Percentiles rank a stretch among this genome's conserved stretches.
These are phyloP conservation scores for Hyperoodon ampullatus DNA, from an alignment of 2,113 vertebrate genomes.

Conservation along the genomic window DNA sequence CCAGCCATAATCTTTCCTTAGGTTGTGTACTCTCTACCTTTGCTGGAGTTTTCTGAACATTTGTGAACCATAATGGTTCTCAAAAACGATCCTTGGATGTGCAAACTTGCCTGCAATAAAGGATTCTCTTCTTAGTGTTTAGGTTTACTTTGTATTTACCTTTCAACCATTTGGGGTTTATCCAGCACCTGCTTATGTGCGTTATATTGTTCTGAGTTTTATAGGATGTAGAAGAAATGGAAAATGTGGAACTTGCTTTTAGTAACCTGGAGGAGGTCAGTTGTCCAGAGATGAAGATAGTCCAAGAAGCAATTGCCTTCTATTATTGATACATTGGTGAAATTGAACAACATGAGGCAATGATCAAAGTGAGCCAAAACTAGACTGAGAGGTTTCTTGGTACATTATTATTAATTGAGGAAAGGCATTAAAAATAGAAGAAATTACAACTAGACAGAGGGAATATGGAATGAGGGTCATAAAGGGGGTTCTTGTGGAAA, in stretches of 20 bases:
- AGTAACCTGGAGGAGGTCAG: not conserved
- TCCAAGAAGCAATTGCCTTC: not conserved
- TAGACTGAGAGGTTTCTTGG: not conserved
- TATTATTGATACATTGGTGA: not conserved
- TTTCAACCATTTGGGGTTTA: constrained; percentile 7
- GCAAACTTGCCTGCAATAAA: constrained; percentile 24
- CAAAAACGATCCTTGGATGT: constrained; percentile 72
- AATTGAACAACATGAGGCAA: not conserved
- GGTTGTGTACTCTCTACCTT: constrained; percentile 79
- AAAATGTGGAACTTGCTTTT: not conserved
- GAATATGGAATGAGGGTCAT: not conserved
- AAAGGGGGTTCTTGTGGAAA: not conserved
- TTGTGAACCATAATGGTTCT: constrained; percentile 73
- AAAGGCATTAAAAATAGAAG: not conserved
- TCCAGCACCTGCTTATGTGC: not conserved
- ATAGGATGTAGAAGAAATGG: constrained; percentile 18
- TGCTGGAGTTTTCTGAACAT: constrained; percentile 77
- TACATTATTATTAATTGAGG: not conserved
- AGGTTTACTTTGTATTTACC: constrained; percentile 43
- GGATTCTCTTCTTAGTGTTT: not conserved
- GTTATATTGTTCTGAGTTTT: not conserved
- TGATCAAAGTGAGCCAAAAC: not conserved
- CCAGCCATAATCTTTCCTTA: constrained; percentile 62
- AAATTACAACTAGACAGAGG: not conserved
- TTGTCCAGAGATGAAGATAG: constrained; percentile 2